Evolutionary conservation across 2,888 invertebrate species (phyloP).

Genomic region (Pristionchus maxplancki): DNA sequence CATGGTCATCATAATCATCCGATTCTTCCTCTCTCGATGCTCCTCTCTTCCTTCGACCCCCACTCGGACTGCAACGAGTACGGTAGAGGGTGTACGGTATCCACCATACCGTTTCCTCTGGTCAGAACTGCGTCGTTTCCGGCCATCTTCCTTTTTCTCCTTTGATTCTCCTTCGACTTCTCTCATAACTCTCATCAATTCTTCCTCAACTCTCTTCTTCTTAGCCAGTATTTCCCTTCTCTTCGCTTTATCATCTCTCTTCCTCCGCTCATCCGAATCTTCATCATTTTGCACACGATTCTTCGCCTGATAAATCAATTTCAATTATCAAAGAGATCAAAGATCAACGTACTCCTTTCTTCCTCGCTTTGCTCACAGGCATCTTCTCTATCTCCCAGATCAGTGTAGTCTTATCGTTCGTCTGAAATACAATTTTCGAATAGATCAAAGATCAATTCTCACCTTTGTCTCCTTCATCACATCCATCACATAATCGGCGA

Average conservation of each 20-base stretch:
- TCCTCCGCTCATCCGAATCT: neutral
- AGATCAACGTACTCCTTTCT: constrained; percentile 27
- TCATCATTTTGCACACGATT: neutral
- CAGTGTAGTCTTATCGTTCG: neutral
- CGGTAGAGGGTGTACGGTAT: neutral
- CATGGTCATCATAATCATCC: neutral
- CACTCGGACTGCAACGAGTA: neutral
- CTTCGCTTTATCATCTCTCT: neutral
- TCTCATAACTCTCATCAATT: neutral
- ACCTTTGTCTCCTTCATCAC: neutral
- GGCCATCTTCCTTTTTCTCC: neutral
- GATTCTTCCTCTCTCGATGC: neutral
- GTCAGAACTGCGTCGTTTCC: neutral
- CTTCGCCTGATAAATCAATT: neutral
- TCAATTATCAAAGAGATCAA: neutral
- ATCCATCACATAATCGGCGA: neutral
- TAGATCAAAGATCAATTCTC: no score
- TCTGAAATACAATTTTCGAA: neutral
- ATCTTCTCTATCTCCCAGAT: neutral
- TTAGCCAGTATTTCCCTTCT: neutral
- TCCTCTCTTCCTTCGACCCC: neutral
- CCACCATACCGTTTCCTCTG: constrained; percentile 18
- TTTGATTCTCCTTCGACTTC: neutral
- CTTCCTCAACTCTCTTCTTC: neutral
- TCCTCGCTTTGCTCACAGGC: neutral